Percentiles rank a stretch among this genome's conserved stretches.
Evolutionary conservation across 2,888 invertebrate genomes (phyloP).

Genomic region (Nematopogon swammerdamellus): DNA sequence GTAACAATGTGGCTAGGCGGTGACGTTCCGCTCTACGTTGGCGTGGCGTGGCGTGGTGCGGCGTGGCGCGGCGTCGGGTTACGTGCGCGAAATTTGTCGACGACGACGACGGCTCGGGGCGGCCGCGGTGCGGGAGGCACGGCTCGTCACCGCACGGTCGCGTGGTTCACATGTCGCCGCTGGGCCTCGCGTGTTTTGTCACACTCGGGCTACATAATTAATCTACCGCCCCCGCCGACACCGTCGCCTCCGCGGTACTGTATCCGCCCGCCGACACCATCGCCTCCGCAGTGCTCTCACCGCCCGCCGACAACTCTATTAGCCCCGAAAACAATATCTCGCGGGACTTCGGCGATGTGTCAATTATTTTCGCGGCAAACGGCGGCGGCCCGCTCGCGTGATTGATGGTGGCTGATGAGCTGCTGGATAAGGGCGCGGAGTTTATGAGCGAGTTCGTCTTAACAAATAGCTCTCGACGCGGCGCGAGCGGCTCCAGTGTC

Average conservation of each 20-base stretch:
- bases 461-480: background rate
- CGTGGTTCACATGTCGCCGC: background rate
- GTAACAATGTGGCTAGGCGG: slow-evolving; percentile 5
- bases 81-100: slow-evolving; percentile 1
- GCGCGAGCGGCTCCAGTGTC: no score
- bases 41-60: background rate
- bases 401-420: slow-evolving; percentile 25
- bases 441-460: background rate
- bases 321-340: slow-evolving; percentile 27
- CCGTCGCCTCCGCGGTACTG: slow-evolving; percentile 13
- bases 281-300: no score
- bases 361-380: slow-evolving; percentile 22
- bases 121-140: slow-evolving; percentile 1
- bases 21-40: background rate
- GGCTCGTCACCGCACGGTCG: slow-evolving; percentile 1
- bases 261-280: no score
- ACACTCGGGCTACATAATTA: background rate
- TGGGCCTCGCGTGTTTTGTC: background rate
- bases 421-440: background rate
- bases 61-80: background rate
- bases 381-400: slow-evolving; percentile 16
- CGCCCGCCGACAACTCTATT: slow-evolving; percentile 3
- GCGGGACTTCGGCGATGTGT: slow-evolving; percentile 22
- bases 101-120: slow-evolving; percentile 3
- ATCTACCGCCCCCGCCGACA: slow-evolving; percentile 1